Evolutionary conservation across 2,113 vertebrate species (phyloP).

Genomic region (Oriolus oriolus): DNA sequence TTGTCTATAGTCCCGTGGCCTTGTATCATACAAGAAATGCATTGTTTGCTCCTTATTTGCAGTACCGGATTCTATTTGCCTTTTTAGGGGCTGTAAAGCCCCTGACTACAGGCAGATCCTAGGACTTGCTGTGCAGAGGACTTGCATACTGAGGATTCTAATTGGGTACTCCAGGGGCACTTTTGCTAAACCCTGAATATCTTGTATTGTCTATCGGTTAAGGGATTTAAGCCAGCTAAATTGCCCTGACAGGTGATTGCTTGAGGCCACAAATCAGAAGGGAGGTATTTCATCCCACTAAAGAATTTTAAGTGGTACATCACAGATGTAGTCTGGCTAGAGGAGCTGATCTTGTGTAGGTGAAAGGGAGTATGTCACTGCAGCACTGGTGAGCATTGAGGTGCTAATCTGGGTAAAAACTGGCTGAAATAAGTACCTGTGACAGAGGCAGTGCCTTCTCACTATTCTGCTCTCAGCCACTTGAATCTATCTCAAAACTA

Average conservation of each 20-base stretch:
- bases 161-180: not conserved
- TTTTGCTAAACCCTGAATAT: not conserved
- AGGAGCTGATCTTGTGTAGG: not conserved
- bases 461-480: not conserved
- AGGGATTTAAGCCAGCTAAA: not conserved
- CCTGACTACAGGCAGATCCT: not conserved
- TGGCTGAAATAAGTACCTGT: not conserved
- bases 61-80: not conserved
- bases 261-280: not conserved
- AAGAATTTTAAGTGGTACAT: slow-evolving; percentile 28
- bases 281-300: not conserved
- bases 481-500: not conserved
- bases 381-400: not conserved
- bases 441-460: not conserved
- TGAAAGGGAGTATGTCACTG: not conserved
- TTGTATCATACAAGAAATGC: not conserved
- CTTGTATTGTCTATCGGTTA: not conserved
- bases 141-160: not conserved
- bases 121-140: not conserved
- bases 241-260: not conserved
- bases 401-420: not conserved
- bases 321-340: not conserved
- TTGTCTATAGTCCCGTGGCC: not conserved
- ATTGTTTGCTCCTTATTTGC: not conserved
- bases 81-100: not conserved